phyloP scores from a whole-genome alignment of 1,140 invertebrate genomes.

The Camponotus vicinus region DNA sequence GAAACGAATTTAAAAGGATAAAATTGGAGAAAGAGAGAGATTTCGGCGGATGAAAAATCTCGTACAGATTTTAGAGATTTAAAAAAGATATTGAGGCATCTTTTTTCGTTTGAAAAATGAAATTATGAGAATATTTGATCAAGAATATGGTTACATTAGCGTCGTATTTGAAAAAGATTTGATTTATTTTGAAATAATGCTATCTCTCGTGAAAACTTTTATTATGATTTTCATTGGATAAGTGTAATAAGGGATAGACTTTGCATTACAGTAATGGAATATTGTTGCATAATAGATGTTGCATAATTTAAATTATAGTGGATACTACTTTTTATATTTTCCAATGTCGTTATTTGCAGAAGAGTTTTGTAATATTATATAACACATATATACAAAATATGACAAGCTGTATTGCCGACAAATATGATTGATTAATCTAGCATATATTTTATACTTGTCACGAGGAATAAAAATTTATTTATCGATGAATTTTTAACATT shows the following conservation, averaged over 20 bases:
- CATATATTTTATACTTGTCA: neutral
- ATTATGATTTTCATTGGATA: slow-evolving; percentile 32
- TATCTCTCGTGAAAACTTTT: slow-evolving; percentile 29
- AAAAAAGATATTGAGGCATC: neutral
- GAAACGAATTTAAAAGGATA: neutral
- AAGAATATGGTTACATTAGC: neutral
- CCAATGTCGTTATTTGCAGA: neutral
- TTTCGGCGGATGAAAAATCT: neutral
- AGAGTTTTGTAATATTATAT: neutral
- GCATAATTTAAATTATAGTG: neutral
- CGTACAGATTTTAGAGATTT: neutral
- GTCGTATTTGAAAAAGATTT: neutral
- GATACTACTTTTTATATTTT: neutral
- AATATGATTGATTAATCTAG: neutral
- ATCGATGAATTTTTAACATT: neutral
- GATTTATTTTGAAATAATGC: slow-evolving; percentile 14
- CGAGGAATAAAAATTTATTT: neutral
- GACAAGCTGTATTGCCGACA: neutral
- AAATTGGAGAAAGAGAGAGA: neutral
- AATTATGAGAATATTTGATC: slow-evolving; percentile 1
- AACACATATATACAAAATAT: neutral
- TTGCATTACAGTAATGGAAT: slow-evolving; percentile 11
- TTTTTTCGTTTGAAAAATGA: neutral
- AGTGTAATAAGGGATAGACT: slow-evolving; percentile 16
- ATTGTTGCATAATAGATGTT: slow-evolving; percentile 25